phyloP scores from a whole-genome alignment of 1,140 invertebrate species.

The Hydropsyche tenuis region DNA sequence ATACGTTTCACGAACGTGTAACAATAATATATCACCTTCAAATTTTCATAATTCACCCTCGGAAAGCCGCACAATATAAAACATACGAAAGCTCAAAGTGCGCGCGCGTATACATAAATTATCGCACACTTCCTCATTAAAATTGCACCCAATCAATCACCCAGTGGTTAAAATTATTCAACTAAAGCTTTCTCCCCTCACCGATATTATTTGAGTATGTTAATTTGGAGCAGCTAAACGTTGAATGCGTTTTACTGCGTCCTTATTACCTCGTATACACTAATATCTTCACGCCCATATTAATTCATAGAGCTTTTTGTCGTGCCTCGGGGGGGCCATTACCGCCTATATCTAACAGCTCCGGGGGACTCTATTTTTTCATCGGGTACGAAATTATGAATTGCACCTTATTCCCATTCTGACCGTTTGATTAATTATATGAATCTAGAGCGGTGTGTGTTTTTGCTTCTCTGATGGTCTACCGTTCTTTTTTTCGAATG shows the following conservation, averaged over 20 bases:
- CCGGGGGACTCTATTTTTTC: not conserved
- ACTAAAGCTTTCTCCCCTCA: not conserved
- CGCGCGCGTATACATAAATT: too few relatives aligned
- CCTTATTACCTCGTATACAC: not conserved
- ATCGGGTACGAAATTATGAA: constrained; percentile 24
- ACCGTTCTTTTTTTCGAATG: constrained; percentile 1
- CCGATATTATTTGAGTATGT: not conserved
- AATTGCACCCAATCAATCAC: not conserved
- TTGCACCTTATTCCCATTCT: constrained; percentile 28
- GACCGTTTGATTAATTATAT: constrained; percentile 44
- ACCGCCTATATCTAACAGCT: not conserved
- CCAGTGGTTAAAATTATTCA: not conserved
- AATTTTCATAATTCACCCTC: too few relatives aligned
- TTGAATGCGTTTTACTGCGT: too few relatives aligned
- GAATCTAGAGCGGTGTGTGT: constrained; percentile 20
- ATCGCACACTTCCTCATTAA: too few relatives aligned
- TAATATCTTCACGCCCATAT: constrained; percentile 30
- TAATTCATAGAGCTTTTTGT: constrained; percentile 21
- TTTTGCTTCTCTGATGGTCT: not conserved
- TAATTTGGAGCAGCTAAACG: too few relatives aligned
- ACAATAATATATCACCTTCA: too few relatives aligned
- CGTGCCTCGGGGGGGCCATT: not conserved
- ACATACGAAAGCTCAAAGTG: too few relatives aligned
- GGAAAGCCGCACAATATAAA: too few relatives aligned
- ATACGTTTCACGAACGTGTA: too few relatives aligned